Percentiles rank a stretch among this genome's conserved stretches.
Evolutionary conservation across 2,888 invertebrate species (phyloP).

Genomic region (Netelia melanura): DNA sequence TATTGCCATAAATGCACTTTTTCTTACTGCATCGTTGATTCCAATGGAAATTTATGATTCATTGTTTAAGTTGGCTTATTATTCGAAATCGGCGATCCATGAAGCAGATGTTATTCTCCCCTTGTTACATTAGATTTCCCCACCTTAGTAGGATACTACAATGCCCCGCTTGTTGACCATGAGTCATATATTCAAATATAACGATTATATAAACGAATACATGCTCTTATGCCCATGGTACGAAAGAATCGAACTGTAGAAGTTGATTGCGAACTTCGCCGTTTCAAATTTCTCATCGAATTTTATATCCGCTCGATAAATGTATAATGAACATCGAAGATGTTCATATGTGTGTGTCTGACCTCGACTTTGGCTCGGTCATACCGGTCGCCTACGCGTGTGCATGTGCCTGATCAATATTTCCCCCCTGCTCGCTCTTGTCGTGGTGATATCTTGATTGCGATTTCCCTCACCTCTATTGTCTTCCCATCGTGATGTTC

Average conservation of each 20-base stretch:
- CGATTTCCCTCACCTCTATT: constrained; percentile 11
- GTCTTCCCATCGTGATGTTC: constrained; percentile 29
- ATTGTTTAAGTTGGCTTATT: constrained; percentile 54
- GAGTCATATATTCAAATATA: constrained; percentile 58
- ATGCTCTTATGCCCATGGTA: not conserved
- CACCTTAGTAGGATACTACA: constrained; percentile 6
- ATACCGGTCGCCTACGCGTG: constrained; percentile 55
- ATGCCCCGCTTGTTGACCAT: constrained; percentile 50
- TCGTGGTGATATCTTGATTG: constrained; percentile 59
- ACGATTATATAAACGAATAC: constrained; percentile 46
- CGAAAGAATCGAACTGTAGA: constrained; percentile 10
- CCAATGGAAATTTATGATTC: constrained; percentile 12
- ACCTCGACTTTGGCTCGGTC: constrained; percentile 68
- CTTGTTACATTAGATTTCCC: constrained; percentile 15
- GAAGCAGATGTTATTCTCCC: constrained; percentile 54
- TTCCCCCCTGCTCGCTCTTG: constrained; percentile 46
- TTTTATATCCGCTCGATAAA: constrained; percentile 16
- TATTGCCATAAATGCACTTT: not conserved
- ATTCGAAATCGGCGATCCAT: constrained; percentile 56
- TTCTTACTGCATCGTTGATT: not conserved
- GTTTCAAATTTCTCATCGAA: constrained; percentile 17
- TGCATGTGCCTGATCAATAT: constrained; percentile 62
- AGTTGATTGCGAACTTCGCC: not conserved
- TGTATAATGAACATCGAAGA: constrained; percentile 18
- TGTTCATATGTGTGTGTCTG: constrained; percentile 50